Conservation (phyloP, 2,888 invertebrate genomes). For the Nephrocerus scutellatus region DNA sequence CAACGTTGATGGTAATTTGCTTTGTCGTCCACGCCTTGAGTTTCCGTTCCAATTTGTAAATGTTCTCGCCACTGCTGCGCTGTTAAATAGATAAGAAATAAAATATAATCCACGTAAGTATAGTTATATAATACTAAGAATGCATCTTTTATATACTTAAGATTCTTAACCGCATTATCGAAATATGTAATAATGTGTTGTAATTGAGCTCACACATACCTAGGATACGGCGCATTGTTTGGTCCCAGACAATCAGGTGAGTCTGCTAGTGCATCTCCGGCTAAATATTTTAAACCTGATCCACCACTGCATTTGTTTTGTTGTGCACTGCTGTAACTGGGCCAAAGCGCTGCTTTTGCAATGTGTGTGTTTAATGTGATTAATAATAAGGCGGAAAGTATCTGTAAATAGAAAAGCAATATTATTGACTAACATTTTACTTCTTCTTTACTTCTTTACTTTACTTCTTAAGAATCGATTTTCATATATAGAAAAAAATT, state of each 20-base stretch:
- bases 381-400: constrained; percentile 39
- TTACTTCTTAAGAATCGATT: too few species aligned
- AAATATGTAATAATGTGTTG: too few species aligned
- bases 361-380: constrained; percentile 33
- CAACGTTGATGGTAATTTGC: constrained; percentile 55
- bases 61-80: constrained; percentile 68
- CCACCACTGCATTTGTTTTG: constrained; percentile 54
- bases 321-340: constrained; percentile 32
- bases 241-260: constrained; percentile 73
- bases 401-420: constrained; percentile 27
- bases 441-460: too few species aligned
- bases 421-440: too few species aligned
- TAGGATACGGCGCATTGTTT: constrained; percentile 75
- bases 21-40: constrained; percentile 61
- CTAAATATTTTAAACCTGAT: constrained; percentile 70
- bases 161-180: not conserved
- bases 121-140: constrained; percentile 12
- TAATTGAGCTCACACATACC: too few species aligned
- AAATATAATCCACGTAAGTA: constrained; percentile 18
- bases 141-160: not conserved
- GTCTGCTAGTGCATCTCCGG: constrained; percentile 80
- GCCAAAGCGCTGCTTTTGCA: constrained; percentile 41
- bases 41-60: constrained; percentile 63
- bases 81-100: constrained; percentile 48
- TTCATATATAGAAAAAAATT: too few species aligned